Conservation (phyloP, 2,888 invertebrate genomes). For the Gibbula magus region DNA sequence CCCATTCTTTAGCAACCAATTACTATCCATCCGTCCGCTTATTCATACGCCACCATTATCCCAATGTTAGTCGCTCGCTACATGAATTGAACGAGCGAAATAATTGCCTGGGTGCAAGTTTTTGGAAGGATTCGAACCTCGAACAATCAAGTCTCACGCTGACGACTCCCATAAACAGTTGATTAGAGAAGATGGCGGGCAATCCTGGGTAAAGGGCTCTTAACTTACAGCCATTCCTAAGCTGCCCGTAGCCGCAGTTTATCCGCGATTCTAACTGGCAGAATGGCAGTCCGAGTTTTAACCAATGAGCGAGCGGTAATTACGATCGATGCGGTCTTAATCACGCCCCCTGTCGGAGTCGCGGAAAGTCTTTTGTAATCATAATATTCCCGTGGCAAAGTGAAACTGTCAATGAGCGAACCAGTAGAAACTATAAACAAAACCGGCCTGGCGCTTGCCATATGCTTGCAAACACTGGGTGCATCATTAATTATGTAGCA, state of each 20-base stretch:
- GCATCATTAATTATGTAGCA: conserved; percentile 32
- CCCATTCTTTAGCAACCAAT: background rate
- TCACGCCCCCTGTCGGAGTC: conserved; percentile 19
- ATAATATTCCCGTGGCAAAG: conserved; percentile 49
- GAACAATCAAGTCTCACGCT: conserved; percentile 7
- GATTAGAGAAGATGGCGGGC: background rate
- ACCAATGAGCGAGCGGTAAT: conserved; percentile 26
- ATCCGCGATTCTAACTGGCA: conserved; percentile 11
- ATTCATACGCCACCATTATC: conserved; percentile 12
- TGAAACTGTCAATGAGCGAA: conserved; percentile 45
- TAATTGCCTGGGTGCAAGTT: conserved; percentile 20
- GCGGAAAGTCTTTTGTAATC: conserved; percentile 39
- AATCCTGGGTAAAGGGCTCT: conserved; percentile 10
- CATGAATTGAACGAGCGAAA: conserved; percentile 16
- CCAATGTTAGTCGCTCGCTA: conserved; percentile 10
- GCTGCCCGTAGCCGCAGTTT: background rate
- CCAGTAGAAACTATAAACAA: conserved; percentile 34
- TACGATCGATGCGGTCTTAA: conserved; percentile 24
- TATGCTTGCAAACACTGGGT: conserved; percentile 26
- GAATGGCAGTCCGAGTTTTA: conserved; percentile 14
- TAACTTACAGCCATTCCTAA: conserved; percentile 9
- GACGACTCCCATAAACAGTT: conserved; percentile 12
- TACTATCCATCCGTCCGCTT: conserved; percentile 12
- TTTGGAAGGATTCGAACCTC: background rate
- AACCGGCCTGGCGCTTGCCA: conserved; percentile 28